phyloP scores from a whole-genome alignment of 2,888 invertebrate species.

The Apodemia zela region DNA sequence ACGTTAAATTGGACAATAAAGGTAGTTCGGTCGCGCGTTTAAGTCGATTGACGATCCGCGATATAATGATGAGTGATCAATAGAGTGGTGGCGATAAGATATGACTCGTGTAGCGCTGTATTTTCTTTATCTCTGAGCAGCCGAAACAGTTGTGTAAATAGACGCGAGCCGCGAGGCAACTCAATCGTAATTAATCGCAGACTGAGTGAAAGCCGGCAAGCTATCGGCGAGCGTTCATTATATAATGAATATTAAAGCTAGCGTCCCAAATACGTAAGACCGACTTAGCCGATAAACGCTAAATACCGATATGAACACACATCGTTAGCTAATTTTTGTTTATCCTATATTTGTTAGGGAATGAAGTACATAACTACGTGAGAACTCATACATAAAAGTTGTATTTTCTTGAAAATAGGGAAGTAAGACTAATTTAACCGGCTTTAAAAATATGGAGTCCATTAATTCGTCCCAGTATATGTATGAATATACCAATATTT shows the following conservation, averaged over 20 bases:
- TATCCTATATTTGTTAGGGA: neutral
- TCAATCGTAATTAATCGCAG: conserved; percentile 70
- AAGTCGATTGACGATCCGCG: conserved; percentile 72
- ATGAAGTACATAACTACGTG: neutral
- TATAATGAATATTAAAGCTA: conserved; percentile 75
- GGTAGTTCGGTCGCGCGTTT: conserved; percentile 69
- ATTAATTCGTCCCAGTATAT: too few relatives aligned
- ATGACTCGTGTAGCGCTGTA: conserved; percentile 57
- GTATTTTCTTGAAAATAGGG: too few relatives aligned
- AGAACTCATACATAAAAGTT: conserved; percentile 25
- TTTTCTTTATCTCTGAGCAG: conserved; percentile 75
- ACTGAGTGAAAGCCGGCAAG: conserved; percentile 71
- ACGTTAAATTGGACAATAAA: conserved; percentile 73
- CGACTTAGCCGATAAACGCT: conserved; percentile 49
- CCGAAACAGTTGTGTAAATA: conserved; percentile 77
- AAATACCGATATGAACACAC: conserved; percentile 33
- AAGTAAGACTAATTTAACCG: too few relatives aligned
- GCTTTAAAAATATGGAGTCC: too few relatives aligned
- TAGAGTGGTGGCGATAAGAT: conserved; percentile 75
- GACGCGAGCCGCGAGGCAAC: conserved; percentile 64
- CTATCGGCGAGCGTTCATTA: conserved; percentile 59
- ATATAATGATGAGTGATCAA: conserved; percentile 73
- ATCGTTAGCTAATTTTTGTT: conserved; percentile 17
- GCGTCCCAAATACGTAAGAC: conserved; percentile 62
- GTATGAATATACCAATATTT: too few relatives aligned